Evolutionary conservation across 2,888 invertebrate genomes (phyloP), one percentile per base, ranked within the genome.

Genomic region (Ophion costatus): DNA sequence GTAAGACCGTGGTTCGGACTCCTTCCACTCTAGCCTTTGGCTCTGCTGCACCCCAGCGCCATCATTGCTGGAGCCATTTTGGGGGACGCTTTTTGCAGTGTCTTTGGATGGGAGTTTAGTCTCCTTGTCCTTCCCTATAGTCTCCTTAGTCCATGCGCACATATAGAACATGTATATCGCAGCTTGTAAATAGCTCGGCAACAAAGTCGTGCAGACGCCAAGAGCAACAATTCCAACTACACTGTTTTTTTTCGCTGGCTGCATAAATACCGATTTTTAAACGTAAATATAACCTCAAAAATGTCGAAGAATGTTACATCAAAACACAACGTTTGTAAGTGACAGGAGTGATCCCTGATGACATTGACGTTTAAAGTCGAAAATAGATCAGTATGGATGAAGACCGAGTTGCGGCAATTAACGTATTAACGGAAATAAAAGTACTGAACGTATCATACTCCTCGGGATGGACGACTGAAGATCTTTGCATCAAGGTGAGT

Each of bases 401-500:
- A 67, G 90, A 92, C 82, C 90, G 89, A 82, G 80, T 89, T 14
- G 90, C 90, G 14, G 71, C 89, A 24, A 88, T 93, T 67, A 88
- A 91, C 80, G 87, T 92, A 57, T 90, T 90, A 22, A 91, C 87
- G 4, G 92, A 93, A 66, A 86, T 89, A 20, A 92, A 92, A 84
- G 87, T 91, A 69, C 73, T 93, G 10, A 91, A 88, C 51, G 57
- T 93, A 22, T n/a, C 91, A 22, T 90, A 90, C 81, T 80, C 80
- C 1, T 74, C 86, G 24, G 92, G 90, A 70, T 89, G 88, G 81
- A 91, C 92, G 24, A 88, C 90, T 0, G 93, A 93, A 77, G 92
- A 93, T 87, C 87, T 93, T n/a, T 93, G 92, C 78, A 90, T 93
- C n/a, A 91, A 92, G 90, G 93, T 93, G 85, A 84, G 64, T 45